These are phyloP conservation scores for Micrastur ruficollis DNA, from an alignment of 2,797 vertebrate genomes.

Conservation along the genomic window DNA sequence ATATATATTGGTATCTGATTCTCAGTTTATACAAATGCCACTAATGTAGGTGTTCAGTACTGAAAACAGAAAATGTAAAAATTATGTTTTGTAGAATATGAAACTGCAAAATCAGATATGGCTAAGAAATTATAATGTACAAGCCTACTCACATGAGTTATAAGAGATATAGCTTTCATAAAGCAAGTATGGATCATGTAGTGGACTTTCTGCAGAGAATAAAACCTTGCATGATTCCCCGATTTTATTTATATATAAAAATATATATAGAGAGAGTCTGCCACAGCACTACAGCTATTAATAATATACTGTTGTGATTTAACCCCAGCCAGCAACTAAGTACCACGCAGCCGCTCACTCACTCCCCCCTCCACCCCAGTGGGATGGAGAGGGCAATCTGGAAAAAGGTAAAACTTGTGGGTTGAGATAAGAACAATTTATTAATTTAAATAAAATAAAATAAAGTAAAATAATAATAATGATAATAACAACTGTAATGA, in stretches of 20 bases:
- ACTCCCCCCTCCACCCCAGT: too few relatives aligned
- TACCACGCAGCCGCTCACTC: too few relatives aligned
- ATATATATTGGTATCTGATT: neutral
- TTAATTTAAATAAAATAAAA: too few relatives aligned
- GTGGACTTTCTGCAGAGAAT: neutral
- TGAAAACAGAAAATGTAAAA: neutral
- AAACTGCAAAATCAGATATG: neutral
- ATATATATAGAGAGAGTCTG: too few relatives aligned
- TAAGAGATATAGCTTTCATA: neutral
- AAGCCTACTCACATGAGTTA: neutral
- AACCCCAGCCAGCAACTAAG: too few relatives aligned
- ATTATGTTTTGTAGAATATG: neutral
- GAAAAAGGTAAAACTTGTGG: too few relatives aligned
- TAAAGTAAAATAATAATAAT: too few relatives aligned
- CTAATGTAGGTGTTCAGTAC: neutral
- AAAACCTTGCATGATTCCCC: neutral
- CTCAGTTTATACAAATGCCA: neutral
- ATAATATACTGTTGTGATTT: too few relatives aligned
- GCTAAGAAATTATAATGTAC: neutral
- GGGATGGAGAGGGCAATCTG: too few relatives aligned
- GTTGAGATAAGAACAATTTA: too few relatives aligned
- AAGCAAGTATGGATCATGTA: neutral
- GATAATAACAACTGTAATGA: too few relatives aligned
- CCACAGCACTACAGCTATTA: neutral
- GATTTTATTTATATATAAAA: too few relatives aligned